Conservation (phyloP, 2,797 vertebrate genomes). For the Morelia viridis region DNA sequence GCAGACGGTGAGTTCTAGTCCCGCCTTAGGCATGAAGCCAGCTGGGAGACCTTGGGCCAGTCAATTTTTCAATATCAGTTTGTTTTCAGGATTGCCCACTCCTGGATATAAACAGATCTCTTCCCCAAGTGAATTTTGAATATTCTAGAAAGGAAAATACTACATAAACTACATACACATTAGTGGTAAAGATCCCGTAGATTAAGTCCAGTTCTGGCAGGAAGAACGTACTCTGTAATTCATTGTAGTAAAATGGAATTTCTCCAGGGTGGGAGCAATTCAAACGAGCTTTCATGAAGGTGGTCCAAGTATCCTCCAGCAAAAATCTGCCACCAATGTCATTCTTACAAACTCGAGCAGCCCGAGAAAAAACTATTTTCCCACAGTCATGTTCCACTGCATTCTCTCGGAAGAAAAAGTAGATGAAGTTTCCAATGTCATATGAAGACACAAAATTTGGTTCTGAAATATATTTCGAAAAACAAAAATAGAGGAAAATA, state of each 20-base stretch:
- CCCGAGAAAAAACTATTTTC: conserved; percentile 91
- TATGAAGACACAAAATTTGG: conserved; percentile 98
- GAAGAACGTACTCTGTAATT: conserved; percentile 94
- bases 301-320: conserved; percentile 97
- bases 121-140: conserved; percentile 1
- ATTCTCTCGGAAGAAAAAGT: conserved; percentile 97
- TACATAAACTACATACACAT: conserved; percentile 81
- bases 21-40: neutral
- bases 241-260: conserved; percentile 95
- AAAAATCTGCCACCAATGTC: conserved; percentile 95
- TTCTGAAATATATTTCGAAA: conserved; percentile 74
- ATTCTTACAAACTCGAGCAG: conserved; percentile 92
- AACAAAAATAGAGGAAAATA: neutral
- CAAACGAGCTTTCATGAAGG: conserved; percentile 95
- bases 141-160: conserved; percentile 36
- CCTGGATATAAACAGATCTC: neutral
- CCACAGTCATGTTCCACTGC: conserved; percentile 96
- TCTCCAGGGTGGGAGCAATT: conserved; percentile 95
- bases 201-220: conserved; percentile 92
- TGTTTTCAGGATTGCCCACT: neutral
- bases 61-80: neutral
- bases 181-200: conserved; percentile 97
- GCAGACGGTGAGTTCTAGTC: neutral
- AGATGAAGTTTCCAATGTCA: conserved; percentile 94
- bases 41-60: neutral